Base-by-base conservation (phyloP, 2,888 invertebrate genomes). In the Uropetala carovei region DNA sequence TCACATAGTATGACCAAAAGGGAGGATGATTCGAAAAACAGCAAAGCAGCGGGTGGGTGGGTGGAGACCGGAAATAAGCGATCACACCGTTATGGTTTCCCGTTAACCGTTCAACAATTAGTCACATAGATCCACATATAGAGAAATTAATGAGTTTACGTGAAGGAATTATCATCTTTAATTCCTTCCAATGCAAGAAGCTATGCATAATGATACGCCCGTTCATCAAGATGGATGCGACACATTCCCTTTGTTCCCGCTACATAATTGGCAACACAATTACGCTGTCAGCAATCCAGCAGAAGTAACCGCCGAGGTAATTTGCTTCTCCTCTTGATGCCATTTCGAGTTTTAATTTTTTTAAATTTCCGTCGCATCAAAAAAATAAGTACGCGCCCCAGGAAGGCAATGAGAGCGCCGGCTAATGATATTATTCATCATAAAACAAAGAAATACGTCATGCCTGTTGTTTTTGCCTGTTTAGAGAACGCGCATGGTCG, bases 41-140 rank as follows among this genome's bases (percentile, higher is more conserved):
- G 68, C 18, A 16, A 18, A n/a, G 68, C 18, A 43, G 43, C 5
- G 43, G 5, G 43, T 30, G 86, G 60, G 43, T 43, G 43, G 5
- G 43, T 30, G 86, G 60, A 30, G 59, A 30, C 86, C 86, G 86
- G 86, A 86, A 60, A 86, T 86, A 86, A 86, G 60, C 60, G 60
- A 86, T 86, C 60, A 57, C 60, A 57, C 83, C 43, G 83, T 83
- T 83, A 83, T 83, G 58, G 30, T 59, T 27, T 59, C 60, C 86
- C 86, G 86, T 86, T 86, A 68, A 86, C 60, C 86, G 30, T 60
- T 68, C 60, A 59, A 30, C 60, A 60, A 60, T 86, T 86, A 86
- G 60, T 30, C 27, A 59, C 3, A 86, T 10, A 60, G 86, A 86
- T 59, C 22, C 27, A 60, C 11, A 86, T 59, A 16, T 30, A 60